phyloP scores from a whole-genome alignment of 1,140 invertebrate species.

The Frieseomelitta varia region DNA sequence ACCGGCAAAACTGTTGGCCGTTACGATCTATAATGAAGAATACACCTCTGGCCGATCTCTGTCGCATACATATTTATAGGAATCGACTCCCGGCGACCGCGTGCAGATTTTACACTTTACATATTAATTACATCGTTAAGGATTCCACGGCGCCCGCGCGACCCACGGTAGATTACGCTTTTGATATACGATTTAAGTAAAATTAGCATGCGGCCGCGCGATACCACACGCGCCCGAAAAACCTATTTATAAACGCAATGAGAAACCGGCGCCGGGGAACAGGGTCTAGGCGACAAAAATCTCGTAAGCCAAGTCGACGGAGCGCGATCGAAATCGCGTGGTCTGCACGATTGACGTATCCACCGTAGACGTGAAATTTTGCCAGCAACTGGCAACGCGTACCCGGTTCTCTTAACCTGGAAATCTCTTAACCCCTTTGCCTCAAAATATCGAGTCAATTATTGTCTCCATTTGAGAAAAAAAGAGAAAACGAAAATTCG shows the following conservation, averaged over 20 bases:
- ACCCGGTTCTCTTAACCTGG: no score
- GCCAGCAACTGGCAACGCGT: neutral
- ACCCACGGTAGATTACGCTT: constrained; percentile 42
- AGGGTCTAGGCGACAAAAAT: neutral
- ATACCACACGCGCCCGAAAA: neutral
- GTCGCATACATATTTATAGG: constrained; percentile 55
- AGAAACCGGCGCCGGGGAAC: neutral
- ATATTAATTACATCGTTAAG: constrained; percentile 60
- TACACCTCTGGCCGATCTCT: constrained; percentile 20
- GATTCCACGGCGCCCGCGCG: constrained; percentile 34
- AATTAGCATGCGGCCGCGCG: constrained; percentile 23
- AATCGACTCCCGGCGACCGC: constrained; percentile 14
- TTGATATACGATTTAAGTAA: constrained; percentile 35
- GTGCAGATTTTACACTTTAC: constrained; percentile 52
- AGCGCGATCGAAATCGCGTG: neutral
- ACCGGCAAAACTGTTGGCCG: neutral
- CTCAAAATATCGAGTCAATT: no score
- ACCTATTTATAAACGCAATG: constrained; percentile 8
- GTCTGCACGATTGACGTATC: neutral
- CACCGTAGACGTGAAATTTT: neutral
- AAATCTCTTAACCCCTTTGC: no score
- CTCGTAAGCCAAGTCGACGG: neutral
- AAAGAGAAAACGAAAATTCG: no score
- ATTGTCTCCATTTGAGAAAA: no score
- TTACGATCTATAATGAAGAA: constrained; percentile 38